Evolutionary conservation across 1,140 invertebrate species (phyloP).

Genomic region (Lepidurus packardi): DNA sequence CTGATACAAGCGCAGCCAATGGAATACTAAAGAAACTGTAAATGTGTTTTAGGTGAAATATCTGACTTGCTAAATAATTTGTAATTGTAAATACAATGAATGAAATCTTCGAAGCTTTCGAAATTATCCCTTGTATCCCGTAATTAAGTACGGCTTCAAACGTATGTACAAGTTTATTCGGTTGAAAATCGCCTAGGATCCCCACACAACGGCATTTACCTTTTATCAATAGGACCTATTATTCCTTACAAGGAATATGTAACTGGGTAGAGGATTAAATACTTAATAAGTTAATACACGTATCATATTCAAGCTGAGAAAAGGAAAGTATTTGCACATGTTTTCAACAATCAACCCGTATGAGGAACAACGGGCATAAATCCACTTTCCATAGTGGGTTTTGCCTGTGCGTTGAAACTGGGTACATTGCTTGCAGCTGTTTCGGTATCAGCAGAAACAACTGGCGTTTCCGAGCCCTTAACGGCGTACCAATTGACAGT

Average conservation of each 20-base stretch:
- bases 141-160: not conserved
- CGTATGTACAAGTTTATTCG: not conserved
- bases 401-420: not conserved
- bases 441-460: not conserved
- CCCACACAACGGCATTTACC: not conserved
- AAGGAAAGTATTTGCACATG: not conserved
- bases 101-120: not conserved
- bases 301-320: not conserved
- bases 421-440: conserved; percentile 11
- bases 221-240: not conserved
- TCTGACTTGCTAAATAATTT: no score
- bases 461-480: not conserved
- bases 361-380: not conserved
- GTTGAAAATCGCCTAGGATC: not conserved
- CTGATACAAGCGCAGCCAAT: no score
- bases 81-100: not conserved
- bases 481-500: not conserved
- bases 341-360: not conserved
- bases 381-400: not conserved
- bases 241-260: not conserved
- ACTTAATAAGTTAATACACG: conserved; percentile 11
- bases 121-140: conserved; percentile 9
- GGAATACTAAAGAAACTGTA: not conserved
- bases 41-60: not conserved
- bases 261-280: not conserved